These are phyloP conservation scores for Haliaeetus leucogaster DNA, from an alignment of 2,113 vertebrate genomes.

Conservation along the genomic window DNA sequence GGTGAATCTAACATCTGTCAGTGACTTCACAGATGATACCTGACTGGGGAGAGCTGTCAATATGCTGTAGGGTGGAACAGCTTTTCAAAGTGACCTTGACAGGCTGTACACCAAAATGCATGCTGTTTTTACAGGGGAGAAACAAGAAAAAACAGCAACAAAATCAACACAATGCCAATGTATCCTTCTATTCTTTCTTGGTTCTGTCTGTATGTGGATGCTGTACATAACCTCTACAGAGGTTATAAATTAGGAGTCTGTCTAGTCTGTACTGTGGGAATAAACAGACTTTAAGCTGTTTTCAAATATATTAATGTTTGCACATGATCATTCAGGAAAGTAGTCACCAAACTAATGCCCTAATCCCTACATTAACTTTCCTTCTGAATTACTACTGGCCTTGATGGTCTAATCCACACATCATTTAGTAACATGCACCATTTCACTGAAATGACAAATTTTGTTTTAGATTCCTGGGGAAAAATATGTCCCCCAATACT, in stretches of 20 bases:
- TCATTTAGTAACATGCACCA: neutral
- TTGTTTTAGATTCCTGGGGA: neutral
- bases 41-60: neutral
- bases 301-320: neutral
- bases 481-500: neutral
- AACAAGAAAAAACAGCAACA: neutral
- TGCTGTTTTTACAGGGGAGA: neutral
- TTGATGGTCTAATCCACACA: neutral
- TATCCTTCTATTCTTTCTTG: neutral
- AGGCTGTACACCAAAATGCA: neutral
- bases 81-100: neutral
- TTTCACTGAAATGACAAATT: neutral
- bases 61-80: neutral
- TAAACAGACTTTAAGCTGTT: neutral
- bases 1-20: neutral
- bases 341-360: neutral
- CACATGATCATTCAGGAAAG: neutral
- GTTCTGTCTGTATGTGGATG: neutral
- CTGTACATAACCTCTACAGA: neutral
- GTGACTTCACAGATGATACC: neutral
- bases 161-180: neutral
- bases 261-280: neutral
- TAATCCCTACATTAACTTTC: neutral
- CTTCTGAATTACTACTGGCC: neutral
- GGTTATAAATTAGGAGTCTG: neutral